phyloP scores from a whole-genome alignment of 2,797 vertebrate species.

The Epinephelus coioides region DNA sequence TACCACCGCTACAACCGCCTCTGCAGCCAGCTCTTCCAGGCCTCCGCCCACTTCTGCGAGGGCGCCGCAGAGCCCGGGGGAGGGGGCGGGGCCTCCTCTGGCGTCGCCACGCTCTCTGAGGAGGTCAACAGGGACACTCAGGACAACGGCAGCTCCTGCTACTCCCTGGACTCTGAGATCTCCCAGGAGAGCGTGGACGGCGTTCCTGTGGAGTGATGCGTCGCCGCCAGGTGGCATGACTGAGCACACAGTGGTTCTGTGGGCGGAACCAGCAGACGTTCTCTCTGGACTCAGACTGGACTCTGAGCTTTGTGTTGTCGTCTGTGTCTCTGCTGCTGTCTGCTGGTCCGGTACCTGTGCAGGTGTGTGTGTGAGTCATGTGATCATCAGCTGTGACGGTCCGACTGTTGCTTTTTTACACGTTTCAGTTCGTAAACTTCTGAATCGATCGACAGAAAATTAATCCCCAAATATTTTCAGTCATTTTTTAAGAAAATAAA shows the following conservation, averaged over 20 bases:
- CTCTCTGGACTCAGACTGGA: conserved; percentile 6
- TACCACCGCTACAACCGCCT: conserved; percentile 89
- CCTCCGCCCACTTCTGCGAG: conserved; percentile 85
- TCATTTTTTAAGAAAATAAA: neutral
- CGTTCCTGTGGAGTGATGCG: conserved; percentile 87
- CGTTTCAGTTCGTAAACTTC: too few relatives aligned
- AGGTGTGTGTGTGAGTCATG: conserved; percentile 48
- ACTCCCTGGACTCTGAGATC: conserved; percentile 91
- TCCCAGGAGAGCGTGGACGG: conserved; percentile 92
- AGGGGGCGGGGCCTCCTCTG: conserved; percentile 51
- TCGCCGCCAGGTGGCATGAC: neutral
- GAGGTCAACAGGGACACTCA: conserved; percentile 85
- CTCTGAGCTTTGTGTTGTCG: conserved; percentile 16
- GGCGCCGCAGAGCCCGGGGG: conserved; percentile 68
- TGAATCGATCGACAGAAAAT: too few relatives aligned
- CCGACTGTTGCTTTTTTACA: too few relatives aligned
- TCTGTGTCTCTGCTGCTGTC: conserved; percentile 1
- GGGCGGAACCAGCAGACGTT: too few relatives aligned
- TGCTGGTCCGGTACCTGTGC: conserved; percentile 53
- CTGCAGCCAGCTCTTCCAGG: conserved; percentile 87
- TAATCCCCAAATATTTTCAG: neutral
- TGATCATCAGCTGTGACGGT: too few relatives aligned
- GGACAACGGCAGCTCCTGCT: conserved; percentile 91
- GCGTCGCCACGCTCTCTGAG: conserved; percentile 75
- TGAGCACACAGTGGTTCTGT: neutral